Evolutionary conservation across 2,113 vertebrate genomes (phyloP).

Genomic region (Nothoprocta perdicaria): DNA sequence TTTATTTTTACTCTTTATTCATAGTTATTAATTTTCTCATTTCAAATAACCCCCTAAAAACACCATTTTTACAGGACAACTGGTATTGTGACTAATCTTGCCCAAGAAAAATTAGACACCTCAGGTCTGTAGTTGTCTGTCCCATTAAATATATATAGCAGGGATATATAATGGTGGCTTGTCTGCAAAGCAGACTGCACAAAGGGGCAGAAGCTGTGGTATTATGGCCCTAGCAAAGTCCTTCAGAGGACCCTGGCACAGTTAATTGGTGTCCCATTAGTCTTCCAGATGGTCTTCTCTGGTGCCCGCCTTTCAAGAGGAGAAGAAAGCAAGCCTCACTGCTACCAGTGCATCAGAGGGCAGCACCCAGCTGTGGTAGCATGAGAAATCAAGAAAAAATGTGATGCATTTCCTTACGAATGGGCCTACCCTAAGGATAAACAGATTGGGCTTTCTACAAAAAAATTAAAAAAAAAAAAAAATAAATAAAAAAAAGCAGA

Average conservation of each 20-base stretch:
- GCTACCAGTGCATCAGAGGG: neutral
- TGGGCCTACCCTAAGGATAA: neutral
- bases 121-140: accelerated
- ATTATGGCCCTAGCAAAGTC: accelerated
- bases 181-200: neutral
- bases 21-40: neutral
- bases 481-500: neutral
- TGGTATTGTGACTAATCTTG: neutral
- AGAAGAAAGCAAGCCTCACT: neutral
- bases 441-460: neutral
- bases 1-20: neutral
- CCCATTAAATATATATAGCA: neutral
- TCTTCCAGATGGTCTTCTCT: neutral
- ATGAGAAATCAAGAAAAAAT: neutral
- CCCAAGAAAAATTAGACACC: neutral
- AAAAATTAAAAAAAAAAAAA: too few relatives aligned
- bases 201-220: neutral
- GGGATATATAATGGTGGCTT: neutral
- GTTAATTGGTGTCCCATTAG: neutral
- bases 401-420: neutral
- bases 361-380: neutral
- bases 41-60: neutral
- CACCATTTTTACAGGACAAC: too few relatives aligned
- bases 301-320: neutral
- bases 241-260: neutral